Evolutionary conservation across 2,888 invertebrate genomes (phyloP), one percentile per base, ranked within the genome.

Genomic region (Pollenia labialis): DNA sequence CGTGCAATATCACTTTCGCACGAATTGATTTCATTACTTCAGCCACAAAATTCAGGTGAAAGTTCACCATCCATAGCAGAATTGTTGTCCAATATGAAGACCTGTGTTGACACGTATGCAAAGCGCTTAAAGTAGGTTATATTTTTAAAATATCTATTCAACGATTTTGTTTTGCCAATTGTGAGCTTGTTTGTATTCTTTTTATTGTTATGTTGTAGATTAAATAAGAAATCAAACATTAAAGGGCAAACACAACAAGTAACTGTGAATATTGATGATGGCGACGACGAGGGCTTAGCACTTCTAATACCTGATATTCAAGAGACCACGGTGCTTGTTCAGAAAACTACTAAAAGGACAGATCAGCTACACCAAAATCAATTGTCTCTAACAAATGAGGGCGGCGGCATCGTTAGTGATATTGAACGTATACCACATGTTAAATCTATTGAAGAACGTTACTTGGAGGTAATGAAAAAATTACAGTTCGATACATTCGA

Each of bases 401-500:
- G 71, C 1, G 72, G 77, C 10, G 72, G 77, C 10, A 56, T 82
- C 46, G 81, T 85, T n/a, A 62, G 6, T 23, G 92, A 93, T 8
- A 91, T 94, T 9, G 95, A 95, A 80, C 92, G 94, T 74, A 94
- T 94, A 0, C 94, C 94, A 0, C 90, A 95, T 1, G 94, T 93
- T 46, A 93, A 94, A 88, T 95, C 96, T 0, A 92, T 96, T 48
- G 97, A 97, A 89, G 96, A 97, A 90, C 94, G 96, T 75, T 98
- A 98, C 94, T 94, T 98, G 88, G 96, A 96, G 90, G 95, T 97
- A 87, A 98, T 98, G 98, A 97, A 97, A 90, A 95, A 95, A 91
- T 94, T 98, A 90, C 98, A 98, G 94, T 98, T 98, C 84, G 98
- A 98, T 92, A 97, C 98, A 16, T 98, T 95, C 92, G 98, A 98